phyloP scores from a whole-genome alignment of 1,140 invertebrate genomes.

The Streblospio benedicti region DNA sequence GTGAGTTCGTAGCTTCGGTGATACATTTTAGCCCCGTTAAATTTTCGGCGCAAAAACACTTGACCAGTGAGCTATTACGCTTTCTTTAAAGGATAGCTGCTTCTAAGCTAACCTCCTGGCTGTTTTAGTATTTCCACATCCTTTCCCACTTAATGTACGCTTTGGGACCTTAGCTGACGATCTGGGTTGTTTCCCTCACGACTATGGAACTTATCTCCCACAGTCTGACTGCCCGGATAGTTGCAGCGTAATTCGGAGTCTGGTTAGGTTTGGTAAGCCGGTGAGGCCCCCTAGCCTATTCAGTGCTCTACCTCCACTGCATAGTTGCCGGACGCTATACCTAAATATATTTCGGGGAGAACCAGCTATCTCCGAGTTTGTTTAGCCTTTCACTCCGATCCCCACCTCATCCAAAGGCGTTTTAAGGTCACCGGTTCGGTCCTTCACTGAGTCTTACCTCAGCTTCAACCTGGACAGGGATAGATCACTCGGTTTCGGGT shows the following conservation, averaged over 20 bases:
- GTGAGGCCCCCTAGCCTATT: constrained; percentile 19
- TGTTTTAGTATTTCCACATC: constrained; percentile 34
- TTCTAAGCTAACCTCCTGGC: constrained; percentile 45
- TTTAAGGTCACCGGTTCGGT: constrained; percentile 73
- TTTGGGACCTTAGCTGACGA: constrained; percentile 43
- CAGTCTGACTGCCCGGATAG: constrained; percentile 29
- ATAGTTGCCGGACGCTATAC: constrained; percentile 52
- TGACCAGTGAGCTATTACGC: no score
- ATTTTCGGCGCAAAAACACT: no score
- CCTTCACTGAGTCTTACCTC: constrained; percentile 56
- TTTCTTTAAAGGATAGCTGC: constrained; percentile 47
- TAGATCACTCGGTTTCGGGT: constrained; percentile 43
- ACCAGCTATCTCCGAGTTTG: constrained; percentile 80
- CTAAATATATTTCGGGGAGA: constrained; percentile 80
- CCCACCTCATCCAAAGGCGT: constrained; percentile 77
- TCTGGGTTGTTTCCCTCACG: constrained; percentile 45
- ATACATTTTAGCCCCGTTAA: no score
- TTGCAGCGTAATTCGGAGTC: constrained; percentile 32
- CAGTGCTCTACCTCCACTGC: constrained; percentile 37
- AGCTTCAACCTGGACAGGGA: constrained; percentile 37
- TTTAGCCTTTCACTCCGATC: constrained; percentile 86
- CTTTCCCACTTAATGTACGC: constrained; percentile 39
- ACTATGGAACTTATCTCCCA: constrained; percentile 36
- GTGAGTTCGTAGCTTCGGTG: no score
- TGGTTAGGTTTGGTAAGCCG: constrained; percentile 25